Evolutionary conservation across 2,888 invertebrate species (phyloP).

Genomic region (Osedax fenrisi): DNA sequence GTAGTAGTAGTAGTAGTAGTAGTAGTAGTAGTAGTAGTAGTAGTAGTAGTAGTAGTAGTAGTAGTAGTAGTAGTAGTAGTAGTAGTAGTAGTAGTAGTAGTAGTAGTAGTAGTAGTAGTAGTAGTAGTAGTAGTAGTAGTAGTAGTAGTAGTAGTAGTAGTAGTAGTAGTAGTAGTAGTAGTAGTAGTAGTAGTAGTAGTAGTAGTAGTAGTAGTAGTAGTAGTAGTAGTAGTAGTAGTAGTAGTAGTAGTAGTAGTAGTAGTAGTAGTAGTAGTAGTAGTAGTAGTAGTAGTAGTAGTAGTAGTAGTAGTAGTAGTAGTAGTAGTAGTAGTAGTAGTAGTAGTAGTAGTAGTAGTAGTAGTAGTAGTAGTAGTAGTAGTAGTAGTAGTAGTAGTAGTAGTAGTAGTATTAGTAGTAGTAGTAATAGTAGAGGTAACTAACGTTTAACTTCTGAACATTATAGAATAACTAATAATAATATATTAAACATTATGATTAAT

Average conservation of each 20-base stretch:
- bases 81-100: constrained; percentile 10
- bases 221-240: constrained; percentile 5
- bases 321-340: constrained; percentile 7
- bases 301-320: constrained; percentile 1
- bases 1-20: not conserved
- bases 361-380: constrained; percentile 5
- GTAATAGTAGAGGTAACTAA: too few relatives aligned
- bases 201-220: constrained; percentile 10
- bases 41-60: not conserved
- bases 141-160: constrained; percentile 10
- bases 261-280: constrained; percentile 4
- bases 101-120: constrained; percentile 10
- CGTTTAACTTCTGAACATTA: too few relatives aligned
- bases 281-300: constrained; percentile 5
- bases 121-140: constrained; percentile 10
- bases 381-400: constrained; percentile 3
- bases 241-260: constrained; percentile 7
- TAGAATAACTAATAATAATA: too few relatives aligned
- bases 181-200: constrained; percentile 10
- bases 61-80: not conserved
- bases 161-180: constrained; percentile 7
- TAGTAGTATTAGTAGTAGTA: too few relatives aligned
- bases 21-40: constrained; percentile 6
- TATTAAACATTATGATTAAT: too few relatives aligned
- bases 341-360: constrained; percentile 10